A percentile compares a stretch with the other conserved stretches of the same genome.
Evolutionary conservation across 2,113 vertebrate genomes (phyloP).

Genomic region (Cichladusa arquata): DNA sequence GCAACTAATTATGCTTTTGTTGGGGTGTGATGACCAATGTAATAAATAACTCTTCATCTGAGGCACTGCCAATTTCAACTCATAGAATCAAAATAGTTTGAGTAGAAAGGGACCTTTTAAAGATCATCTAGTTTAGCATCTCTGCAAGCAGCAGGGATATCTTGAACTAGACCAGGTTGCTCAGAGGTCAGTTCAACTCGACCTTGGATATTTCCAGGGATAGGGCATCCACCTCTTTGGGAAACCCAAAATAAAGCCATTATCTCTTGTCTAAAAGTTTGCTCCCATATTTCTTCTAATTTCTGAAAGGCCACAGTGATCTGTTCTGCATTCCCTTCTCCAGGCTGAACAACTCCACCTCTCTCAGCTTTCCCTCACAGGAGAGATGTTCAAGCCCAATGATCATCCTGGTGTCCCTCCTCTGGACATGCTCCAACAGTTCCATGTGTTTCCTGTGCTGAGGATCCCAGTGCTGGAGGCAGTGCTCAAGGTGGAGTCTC

Average conservation of each 20-base stretch:
- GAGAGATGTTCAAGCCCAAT: not conserved
- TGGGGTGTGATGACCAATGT: not conserved
- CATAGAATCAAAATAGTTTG: not conserved
- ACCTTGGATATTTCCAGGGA: not conserved
- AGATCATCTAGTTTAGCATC: not conserved
- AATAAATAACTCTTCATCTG: not conserved
- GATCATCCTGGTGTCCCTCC: not conserved
- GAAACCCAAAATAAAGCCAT: not conserved
- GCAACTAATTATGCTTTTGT: not conserved
- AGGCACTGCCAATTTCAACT: not conserved
- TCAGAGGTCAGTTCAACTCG: not conserved
- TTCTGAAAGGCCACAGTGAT: not conserved
- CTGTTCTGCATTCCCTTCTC: not conserved
- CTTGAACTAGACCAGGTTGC: not conserved
- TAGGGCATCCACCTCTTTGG: not conserved
- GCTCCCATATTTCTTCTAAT: not conserved
- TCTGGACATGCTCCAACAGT: not conserved
- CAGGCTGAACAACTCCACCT: not conserved
- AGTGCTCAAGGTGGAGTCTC: not conserved
- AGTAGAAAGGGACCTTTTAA: not conserved
- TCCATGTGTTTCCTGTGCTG: not conserved
- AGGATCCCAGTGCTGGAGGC: not conserved
- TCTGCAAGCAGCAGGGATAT: not conserved
- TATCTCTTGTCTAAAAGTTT: not conserved
- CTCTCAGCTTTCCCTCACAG: not conserved